phyloP scores from a whole-genome alignment of 2,113 vertebrate species.

The Excalfactoria chinensis region DNA sequence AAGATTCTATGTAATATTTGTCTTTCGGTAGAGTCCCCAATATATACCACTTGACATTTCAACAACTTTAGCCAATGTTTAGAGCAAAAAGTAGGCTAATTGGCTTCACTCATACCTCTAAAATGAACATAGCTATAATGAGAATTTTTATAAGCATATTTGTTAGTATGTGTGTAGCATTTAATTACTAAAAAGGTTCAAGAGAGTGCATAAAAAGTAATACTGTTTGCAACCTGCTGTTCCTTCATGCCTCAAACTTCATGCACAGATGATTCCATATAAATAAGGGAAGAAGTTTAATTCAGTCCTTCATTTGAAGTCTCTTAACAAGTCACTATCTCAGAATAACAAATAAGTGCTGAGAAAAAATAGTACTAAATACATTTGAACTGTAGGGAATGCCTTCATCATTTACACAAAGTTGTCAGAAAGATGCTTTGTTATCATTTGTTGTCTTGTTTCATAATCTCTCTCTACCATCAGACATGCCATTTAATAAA shows the following conservation, averaged over 20 bases:
- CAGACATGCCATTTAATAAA: neutral
- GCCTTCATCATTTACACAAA: neutral
- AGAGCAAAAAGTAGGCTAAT: neutral
- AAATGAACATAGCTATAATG: neutral
- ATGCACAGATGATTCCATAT: neutral
- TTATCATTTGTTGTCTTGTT: neutral
- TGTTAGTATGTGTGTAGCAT: neutral
- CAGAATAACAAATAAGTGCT: neutral
- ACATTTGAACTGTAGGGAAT: neutral
- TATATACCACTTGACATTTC: neutral
- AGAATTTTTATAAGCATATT: neutral
- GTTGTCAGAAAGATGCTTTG: neutral
- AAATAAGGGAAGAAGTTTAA: neutral
- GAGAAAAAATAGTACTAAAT: neutral
- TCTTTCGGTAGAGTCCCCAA: neutral
- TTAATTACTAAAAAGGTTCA: neutral
- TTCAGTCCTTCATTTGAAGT: neutral
- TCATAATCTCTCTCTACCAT: neutral
- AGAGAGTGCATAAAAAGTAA: neutral
- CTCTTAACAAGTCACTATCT: neutral
- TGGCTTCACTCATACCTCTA: neutral
- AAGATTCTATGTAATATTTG: neutral
- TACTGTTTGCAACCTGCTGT: neutral
- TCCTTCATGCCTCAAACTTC: neutral
- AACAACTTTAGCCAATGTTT: neutral